Base-by-base conservation (phyloP, 2,888 invertebrate species). In the Noctua pronuba region DNA sequence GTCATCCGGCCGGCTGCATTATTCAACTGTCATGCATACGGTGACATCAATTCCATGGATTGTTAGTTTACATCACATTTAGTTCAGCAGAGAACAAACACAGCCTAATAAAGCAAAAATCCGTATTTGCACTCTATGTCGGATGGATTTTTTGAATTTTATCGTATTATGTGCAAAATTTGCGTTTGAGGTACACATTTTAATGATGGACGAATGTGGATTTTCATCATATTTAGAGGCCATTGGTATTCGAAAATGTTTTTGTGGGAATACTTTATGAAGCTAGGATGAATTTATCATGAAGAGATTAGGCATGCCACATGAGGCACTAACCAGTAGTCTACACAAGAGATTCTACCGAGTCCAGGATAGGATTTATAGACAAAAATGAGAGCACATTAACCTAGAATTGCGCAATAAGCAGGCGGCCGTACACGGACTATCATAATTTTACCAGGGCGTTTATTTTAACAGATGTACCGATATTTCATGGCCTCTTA, bases 391-490 rank as follows among this genome's bases (percentile, higher is more conserved):
- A 81, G 79, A 85, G 72, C 79, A 83, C 76, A 84, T 82, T 84
- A 85, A 75, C 83, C 83, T 82, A 85, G 75, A 82, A 80, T 84
- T 76, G 74, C 66, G 81, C 77, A 86, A 86, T 80, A 83, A 82
- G 72, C 79, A 76, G 73, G 71, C 73, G 62, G n/a, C 79, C 62
- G 82, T 79, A 80, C 66, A 65, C 82, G 78, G 80, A 82, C 86
- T 75, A 78, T 92, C 92, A 93, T 92, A 92, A 92, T 88, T 92
- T 82, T 75, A 82, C 82, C 65, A 64, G 55, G 52, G 77, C 89
- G 93, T 93, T 94, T 95, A 92, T 94, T 95, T 94, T 90, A 88
- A 91, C 94, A 94, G 93, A 92, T 93, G 94, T 90, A 89, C 84
- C 81, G 85, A 89, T 90, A 84, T 83, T 90, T 90, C 89, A 88